Percentiles rank a stretch among this genome's conserved stretches.
These are phyloP conservation scores for Cavia aperea DNA, from an alignment of 2,113 vertebrate species.

Conservation along the genomic window DNA sequence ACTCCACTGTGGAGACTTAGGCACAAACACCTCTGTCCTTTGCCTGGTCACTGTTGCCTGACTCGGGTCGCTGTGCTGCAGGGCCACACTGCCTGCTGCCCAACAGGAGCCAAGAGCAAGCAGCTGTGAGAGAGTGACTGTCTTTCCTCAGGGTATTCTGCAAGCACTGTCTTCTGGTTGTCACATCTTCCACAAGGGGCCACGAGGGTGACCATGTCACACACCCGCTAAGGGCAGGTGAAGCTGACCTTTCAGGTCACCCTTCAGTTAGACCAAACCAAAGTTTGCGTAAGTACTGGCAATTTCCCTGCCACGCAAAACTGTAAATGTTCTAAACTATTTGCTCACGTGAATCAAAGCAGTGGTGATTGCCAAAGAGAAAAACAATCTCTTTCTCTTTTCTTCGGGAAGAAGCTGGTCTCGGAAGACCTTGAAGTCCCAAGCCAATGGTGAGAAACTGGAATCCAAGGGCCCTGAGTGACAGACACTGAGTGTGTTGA, in stretches of 20 bases:
- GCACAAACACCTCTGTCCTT: not conserved
- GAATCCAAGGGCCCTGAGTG: not conserved
- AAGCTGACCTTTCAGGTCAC: not conserved
- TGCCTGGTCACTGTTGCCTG: not conserved
- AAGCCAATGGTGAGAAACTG: not conserved
- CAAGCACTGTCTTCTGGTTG: not conserved
- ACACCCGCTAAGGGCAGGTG: not conserved
- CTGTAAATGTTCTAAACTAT: not conserved
- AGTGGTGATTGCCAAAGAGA: not conserved
- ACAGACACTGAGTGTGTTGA: not conserved
- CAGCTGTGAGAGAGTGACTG: not conserved
- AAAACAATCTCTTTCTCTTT: not conserved
- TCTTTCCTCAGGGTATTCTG: not conserved
- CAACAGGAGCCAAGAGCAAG: not conserved
- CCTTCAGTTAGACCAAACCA: not conserved
- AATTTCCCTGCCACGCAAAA: not conserved
- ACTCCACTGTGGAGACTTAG: not conserved
- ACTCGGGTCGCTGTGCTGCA: not conserved
- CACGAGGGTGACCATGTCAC: not conserved
- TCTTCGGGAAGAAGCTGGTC: not conserved
- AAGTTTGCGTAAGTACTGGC: not conserved
- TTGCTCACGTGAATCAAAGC: conserved; percentile 6
- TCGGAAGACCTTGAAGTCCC: not conserved
- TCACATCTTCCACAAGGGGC: not conserved
- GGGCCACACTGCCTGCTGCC: not conserved